phyloP scores from a whole-genome alignment of 2,888 invertebrate genomes.

The Pristionchus mayeri region DNA sequence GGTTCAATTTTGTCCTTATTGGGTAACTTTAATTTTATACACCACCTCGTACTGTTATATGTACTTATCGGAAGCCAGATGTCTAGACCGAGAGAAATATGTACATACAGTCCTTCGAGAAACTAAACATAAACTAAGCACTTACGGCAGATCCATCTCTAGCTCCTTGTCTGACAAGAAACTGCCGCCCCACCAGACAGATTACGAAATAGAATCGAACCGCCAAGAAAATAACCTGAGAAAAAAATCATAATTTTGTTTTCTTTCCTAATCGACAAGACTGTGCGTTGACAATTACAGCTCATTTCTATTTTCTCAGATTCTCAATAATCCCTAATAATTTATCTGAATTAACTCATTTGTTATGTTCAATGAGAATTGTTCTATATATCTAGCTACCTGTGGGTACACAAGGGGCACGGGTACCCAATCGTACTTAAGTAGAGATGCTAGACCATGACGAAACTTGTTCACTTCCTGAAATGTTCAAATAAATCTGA shows the following conservation, averaged over 20 bases:
- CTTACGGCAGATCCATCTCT: constrained; percentile 42
- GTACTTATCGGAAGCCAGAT: too few species aligned
- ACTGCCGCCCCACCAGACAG: constrained; percentile 64
- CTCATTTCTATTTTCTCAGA: too few species aligned
- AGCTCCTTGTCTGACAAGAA: constrained; percentile 59
- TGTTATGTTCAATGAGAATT: too few species aligned
- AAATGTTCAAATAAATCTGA: not conserved
- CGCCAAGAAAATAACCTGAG: constrained; percentile 59
- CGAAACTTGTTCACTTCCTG: constrained; percentile 66
- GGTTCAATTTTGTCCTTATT: too few species aligned
- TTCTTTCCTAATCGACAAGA: too few species aligned
- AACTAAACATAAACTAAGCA: not conserved
- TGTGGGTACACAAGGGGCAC: constrained; percentile 64
- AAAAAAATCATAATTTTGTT: not conserved
- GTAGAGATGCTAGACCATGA: constrained; percentile 63
- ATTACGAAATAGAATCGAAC: constrained; percentile 67
- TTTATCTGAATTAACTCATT: too few species aligned
- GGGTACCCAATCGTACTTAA: constrained; percentile 70
- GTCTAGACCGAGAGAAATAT: too few species aligned
- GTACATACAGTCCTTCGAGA: too few species aligned
- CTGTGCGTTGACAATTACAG: too few species aligned
- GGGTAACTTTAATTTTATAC: too few species aligned
- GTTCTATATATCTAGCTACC: constrained; percentile 44
- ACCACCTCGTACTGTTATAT: too few species aligned
- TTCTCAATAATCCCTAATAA: too few species aligned